phyloP scores from a whole-genome alignment of 2,113 vertebrate species.

The Ptilonorhynchus violaceus region DNA sequence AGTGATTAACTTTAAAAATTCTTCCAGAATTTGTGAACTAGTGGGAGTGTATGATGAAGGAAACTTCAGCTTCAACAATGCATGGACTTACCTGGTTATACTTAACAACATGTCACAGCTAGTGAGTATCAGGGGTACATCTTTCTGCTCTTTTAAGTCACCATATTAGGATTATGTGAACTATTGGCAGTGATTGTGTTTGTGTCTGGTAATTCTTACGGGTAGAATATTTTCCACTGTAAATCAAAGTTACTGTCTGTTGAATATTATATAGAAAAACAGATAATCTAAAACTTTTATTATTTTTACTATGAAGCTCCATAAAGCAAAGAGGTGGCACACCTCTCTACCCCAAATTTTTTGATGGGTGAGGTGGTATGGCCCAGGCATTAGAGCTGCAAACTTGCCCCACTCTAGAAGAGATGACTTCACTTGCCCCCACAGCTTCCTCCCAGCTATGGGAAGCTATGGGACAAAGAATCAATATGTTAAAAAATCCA shows the following conservation, averaged over 20 bases:
- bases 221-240: background rate
- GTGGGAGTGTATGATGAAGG: conserved; percentile 91
- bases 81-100: conserved; percentile 98
- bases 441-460: background rate
- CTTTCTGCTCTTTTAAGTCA: background rate
- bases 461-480: background rate
- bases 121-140: conserved; percentile 73
- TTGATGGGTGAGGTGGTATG: background rate
- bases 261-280: background rate
- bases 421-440: background rate
- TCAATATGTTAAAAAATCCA: background rate
- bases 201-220: background rate
- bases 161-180: background rate
- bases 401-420: background rate
- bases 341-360: background rate
- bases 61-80: conserved; percentile 92
- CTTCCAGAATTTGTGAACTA: conserved; percentile 88
- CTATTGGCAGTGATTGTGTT: background rate
- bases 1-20: background rate
- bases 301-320: background rate
- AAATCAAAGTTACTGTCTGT: background rate
- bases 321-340: background rate
- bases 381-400: background rate
- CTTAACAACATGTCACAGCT: conserved; percentile 96
- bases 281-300: background rate